phyloP scores from a whole-genome alignment of 2,888 invertebrate species.

The Pegoplata infirma region DNA sequence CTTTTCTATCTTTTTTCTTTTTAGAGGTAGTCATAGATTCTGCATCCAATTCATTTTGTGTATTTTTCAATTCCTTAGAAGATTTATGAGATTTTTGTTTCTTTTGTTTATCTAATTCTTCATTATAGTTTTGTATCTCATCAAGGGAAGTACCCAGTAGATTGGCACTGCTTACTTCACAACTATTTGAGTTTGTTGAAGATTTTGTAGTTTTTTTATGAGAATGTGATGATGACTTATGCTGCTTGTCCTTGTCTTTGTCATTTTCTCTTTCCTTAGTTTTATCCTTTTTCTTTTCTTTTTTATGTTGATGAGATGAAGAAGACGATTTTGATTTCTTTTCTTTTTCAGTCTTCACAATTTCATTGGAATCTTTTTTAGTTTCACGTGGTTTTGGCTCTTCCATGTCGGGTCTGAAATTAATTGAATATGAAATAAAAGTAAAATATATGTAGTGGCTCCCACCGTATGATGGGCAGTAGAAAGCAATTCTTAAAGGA shows the following conservation, averaged over 20 bases:
- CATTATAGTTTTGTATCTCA: constrained; percentile 42
- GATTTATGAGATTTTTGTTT: constrained; percentile 66
- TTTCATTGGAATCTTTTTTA: constrained; percentile 47
- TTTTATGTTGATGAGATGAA: constrained; percentile 65
- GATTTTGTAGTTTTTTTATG: constrained; percentile 50
- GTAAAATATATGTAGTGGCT: too few relatives aligned
- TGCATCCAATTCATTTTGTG: constrained; percentile 49
- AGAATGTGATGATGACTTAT: constrained; percentile 26
- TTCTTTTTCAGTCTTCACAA: constrained; percentile 62
- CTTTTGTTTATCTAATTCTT: constrained; percentile 67
- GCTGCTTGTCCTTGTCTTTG: constrained; percentile 57
- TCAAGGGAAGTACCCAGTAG: constrained; percentile 65
- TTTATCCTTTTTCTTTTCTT: constrained; percentile 77
- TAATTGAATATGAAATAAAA: neutral
- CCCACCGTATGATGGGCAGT: too few relatives aligned
- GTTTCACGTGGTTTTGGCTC: constrained; percentile 62
- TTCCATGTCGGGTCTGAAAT: constrained; percentile 70
- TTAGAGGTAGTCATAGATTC: constrained; percentile 51
- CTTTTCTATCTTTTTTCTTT: constrained; percentile 70
- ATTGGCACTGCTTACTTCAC: constrained; percentile 60
- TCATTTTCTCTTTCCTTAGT: constrained; percentile 65
- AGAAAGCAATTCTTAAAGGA: too few relatives aligned
- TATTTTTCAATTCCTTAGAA: constrained; percentile 68
- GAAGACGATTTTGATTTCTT: constrained; percentile 65
- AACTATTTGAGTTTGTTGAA: constrained; percentile 32